phyloP scores from a whole-genome alignment of 2,113 vertebrate species.

The Canis aureus region DNA sequence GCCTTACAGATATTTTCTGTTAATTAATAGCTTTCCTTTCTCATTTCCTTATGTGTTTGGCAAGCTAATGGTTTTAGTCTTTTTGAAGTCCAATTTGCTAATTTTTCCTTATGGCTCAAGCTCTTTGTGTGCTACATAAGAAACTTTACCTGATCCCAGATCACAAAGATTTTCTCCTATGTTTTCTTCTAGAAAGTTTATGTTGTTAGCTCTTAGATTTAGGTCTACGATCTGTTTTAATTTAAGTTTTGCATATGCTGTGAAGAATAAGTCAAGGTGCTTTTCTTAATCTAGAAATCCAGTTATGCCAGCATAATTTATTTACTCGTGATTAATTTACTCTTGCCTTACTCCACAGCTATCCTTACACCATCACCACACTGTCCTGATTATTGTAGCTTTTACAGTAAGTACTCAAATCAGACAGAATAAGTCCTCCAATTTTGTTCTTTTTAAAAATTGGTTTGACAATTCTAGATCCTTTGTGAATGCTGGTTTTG shows the following conservation, averaged over 20 bases:
- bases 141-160: not conserved
- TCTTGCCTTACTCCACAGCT: not conserved
- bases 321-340: no score
- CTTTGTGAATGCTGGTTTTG: not conserved
- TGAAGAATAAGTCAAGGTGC: not conserved
- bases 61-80: constrained; percentile 6
- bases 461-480: not conserved
- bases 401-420: constrained; percentile 20
- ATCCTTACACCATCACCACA: not conserved
- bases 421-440: not conserved
- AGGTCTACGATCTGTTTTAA: not conserved
- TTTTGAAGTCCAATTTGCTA: not conserved
- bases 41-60: constrained; percentile 36
- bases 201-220: not conserved
- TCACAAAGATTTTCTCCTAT: constrained; percentile 3
- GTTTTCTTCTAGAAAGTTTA: not conserved
- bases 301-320: not conserved
- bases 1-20: constrained; percentile 33
- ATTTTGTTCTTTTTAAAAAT: not conserved
- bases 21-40: not conserved
- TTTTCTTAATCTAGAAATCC: not conserved
- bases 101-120: not conserved
- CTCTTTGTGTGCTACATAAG: not conserved
- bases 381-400: not conserved
- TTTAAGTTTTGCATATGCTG: not conserved